A percentile compares a stretch with the other conserved stretches of the same genome.
Evolutionary conservation across 2,888 invertebrate genomes (phyloP).

Genomic region (Andricus curvator): DNA sequence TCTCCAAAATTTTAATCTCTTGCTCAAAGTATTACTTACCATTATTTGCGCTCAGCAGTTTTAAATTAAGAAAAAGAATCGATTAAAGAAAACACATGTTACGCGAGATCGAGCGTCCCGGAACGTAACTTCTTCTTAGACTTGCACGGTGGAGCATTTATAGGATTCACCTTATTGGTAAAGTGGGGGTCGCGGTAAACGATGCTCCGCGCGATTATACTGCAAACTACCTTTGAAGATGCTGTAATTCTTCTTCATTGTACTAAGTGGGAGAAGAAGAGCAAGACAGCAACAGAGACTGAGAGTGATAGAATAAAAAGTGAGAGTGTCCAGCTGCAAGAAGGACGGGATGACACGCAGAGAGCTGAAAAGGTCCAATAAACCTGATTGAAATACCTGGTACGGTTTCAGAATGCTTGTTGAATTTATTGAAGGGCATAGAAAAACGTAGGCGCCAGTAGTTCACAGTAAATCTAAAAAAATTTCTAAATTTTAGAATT

Average conservation of each 20-base stretch:
- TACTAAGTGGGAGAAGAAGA: conserved; percentile 46
- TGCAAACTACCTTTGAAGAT: conserved; percentile 67
- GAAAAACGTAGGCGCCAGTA: neutral
- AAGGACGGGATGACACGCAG: conserved; percentile 53
- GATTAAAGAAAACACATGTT: conserved; percentile 70
- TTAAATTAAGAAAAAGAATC: conserved; percentile 51
- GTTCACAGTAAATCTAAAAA: neutral
- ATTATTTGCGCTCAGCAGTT: conserved; percentile 55
- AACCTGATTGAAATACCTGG: conserved; percentile 32
- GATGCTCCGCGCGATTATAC: conserved; percentile 71
- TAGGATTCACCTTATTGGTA: conserved; percentile 75
- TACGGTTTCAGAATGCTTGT: conserved; percentile 27
- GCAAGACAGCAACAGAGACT: conserved; percentile 48
- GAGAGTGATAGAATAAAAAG: conserved; percentile 55
- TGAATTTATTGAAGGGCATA: neutral
- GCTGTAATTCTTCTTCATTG: conserved; percentile 68
- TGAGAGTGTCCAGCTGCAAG: conserved; percentile 55
- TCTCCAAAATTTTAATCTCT: neutral
- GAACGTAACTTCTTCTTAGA: conserved; percentile 68
- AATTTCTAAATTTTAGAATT: neutral
- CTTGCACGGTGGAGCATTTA: conserved; percentile 74
- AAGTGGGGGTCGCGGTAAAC: conserved; percentile 57
- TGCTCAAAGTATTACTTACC: conserved; percentile 60
- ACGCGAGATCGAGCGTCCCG: conserved; percentile 70
- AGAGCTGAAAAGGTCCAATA: conserved; percentile 53